phyloP scores from a whole-genome alignment of 2,888 invertebrate genomes.

The Strigamia transsilvanica region DNA sequence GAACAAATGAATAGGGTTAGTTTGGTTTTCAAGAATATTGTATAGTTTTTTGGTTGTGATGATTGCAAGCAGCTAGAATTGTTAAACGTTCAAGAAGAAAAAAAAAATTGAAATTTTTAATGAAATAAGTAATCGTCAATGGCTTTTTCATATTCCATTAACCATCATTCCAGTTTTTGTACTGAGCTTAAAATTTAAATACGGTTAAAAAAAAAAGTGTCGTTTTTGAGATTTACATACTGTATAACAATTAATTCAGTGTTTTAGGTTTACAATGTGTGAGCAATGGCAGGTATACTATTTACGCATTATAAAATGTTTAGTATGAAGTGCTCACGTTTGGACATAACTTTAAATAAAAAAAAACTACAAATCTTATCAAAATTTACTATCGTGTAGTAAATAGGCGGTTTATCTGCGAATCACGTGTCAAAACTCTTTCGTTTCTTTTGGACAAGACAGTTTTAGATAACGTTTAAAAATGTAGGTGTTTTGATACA shows the following conservation, averaged over 20 bases:
- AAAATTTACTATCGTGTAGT: constrained; percentile 31
- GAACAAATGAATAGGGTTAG: constrained; percentile 23
- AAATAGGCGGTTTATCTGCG: constrained; percentile 11
- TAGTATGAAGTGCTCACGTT: constrained; percentile 13
- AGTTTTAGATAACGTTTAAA: neutral
- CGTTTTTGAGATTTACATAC: constrained; percentile 41
- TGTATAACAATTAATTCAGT: constrained; percentile 9
- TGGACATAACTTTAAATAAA: neutral
- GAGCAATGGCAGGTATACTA: constrained; percentile 1
- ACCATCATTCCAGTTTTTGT: constrained; percentile 40
- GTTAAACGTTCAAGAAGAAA: neutral
- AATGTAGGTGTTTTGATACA: constrained; percentile 6
- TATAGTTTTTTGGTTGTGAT: constrained; percentile 46
- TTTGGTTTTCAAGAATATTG: constrained; percentile 15
- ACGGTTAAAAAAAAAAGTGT: constrained; percentile 19
- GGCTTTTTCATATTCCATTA: constrained; percentile 43
- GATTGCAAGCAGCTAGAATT: constrained; percentile 11
- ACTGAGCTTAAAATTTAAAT: constrained; percentile 24
- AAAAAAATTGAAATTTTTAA: constrained; percentile 37
- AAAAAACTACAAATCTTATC: constrained; percentile 4
- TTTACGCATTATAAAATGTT: constrained; percentile 11
- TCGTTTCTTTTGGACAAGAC: neutral
- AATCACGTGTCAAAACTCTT: constrained; percentile 6
- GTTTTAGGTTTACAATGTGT: constrained; percentile 30
- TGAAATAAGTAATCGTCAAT: constrained; percentile 12